Evolutionary conservation across 2,113 vertebrate genomes (phyloP).

Genomic region (Nycticorax nycticorax): DNA sequence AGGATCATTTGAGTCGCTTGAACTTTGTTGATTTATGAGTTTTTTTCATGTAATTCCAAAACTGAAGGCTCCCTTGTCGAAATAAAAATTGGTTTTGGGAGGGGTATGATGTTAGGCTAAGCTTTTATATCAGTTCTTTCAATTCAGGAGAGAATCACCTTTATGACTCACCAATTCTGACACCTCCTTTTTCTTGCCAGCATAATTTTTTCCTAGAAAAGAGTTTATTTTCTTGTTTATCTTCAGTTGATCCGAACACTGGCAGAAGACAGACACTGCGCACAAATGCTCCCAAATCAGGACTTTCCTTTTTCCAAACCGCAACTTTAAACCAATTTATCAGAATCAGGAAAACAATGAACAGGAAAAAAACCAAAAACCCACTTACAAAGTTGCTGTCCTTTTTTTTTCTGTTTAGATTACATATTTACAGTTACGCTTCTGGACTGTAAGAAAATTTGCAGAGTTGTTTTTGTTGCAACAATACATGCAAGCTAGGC

Average conservation of each 20-base stretch:
- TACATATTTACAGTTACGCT: background rate
- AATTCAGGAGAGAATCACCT: background rate
- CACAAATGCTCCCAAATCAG: background rate
- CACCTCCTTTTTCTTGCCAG: background rate
- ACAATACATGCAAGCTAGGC: background rate
- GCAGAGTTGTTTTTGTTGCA: background rate
- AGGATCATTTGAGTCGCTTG: background rate
- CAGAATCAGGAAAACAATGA: background rate
- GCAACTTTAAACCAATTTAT: background rate
- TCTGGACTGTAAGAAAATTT: background rate
- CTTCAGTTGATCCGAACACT: background rate
- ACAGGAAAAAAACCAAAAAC: background rate
- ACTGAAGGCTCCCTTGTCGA: background rate
- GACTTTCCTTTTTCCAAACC: background rate
- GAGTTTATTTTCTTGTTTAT: background rate
- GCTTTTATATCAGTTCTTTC: background rate
- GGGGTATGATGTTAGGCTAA: background rate
- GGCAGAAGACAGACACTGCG: background rate
- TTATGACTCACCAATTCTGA: background rate
- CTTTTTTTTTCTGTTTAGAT: background rate
- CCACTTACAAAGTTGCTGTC: background rate
- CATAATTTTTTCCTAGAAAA: background rate
- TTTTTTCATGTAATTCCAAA: slow-evolving; percentile 36
- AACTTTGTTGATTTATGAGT: background rate
- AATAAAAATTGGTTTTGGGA: background rate